A percentile compares a stretch with the other conserved stretches of the same genome.
Conservation (phyloP, 2,797 vertebrate genomes). For the Mus spretus region DNA sequence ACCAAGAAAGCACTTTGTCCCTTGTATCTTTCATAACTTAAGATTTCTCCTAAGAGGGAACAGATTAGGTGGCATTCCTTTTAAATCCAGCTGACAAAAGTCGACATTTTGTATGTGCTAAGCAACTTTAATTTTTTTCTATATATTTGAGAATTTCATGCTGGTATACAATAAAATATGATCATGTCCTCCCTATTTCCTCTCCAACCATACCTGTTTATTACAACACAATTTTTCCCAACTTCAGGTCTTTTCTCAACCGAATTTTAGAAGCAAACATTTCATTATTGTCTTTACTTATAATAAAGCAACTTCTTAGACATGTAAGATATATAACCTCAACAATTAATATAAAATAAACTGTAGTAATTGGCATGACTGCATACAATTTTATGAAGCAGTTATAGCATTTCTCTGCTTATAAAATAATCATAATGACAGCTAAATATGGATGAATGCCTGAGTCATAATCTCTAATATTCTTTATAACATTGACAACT, state of each 20-base stretch:
- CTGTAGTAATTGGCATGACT: too few relatives aligned
- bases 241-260: background rate
- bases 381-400: too few relatives aligned
- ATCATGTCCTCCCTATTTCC: background rate
- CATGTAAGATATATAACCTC: too few relatives aligned
- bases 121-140: background rate
- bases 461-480: too few relatives aligned
- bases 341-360: too few relatives aligned
- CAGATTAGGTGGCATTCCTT: background rate
- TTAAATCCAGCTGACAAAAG: background rate
- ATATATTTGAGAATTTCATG: background rate
- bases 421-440: too few relatives aligned
- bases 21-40: background rate
- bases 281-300: background rate
- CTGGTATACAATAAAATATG: background rate
- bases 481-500: too few relatives aligned
- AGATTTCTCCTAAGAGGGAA: background rate
- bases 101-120: background rate
- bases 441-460: too few relatives aligned
- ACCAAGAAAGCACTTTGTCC: background rate
- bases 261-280: background rate
- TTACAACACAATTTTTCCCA: background rate
- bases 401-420: too few relatives aligned
- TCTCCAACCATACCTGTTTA: background rate
- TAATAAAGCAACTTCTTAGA: background rate